phyloP scores from a whole-genome alignment of 2,888 invertebrate species.

The Syrista parreyssii region DNA sequence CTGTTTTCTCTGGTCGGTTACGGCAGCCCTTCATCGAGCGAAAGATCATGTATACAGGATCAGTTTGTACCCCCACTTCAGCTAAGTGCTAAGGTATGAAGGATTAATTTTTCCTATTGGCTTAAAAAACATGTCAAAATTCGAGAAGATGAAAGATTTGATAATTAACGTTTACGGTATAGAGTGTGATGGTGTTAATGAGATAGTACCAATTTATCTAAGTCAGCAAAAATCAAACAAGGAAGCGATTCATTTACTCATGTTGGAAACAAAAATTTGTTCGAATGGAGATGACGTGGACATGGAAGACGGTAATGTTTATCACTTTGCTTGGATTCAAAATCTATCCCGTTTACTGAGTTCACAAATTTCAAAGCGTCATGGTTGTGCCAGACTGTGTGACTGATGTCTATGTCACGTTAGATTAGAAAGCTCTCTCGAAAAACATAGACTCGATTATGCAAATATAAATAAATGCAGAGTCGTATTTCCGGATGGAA shows the following conservation, averaged over 20 bases:
- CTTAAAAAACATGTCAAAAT: slow-evolving; percentile 27
- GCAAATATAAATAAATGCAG: slow-evolving; percentile 10
- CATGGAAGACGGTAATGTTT: not conserved
- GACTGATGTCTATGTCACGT: slow-evolving; percentile 11
- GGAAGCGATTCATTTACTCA: too few species aligned
- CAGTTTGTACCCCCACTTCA: slow-evolving; percentile 28
- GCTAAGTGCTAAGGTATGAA: slow-evolving; percentile 24
- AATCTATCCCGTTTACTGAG: slow-evolving; percentile 16
- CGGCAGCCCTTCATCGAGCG: slow-evolving; percentile 30
- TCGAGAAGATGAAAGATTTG: slow-evolving; percentile 29
- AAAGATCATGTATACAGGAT: slow-evolving; percentile 8
- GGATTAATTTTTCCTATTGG: slow-evolving; percentile 30
- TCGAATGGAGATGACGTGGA: not conserved
- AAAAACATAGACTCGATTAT: slow-evolving; percentile 18
- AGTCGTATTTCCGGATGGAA: slow-evolving; percentile 7
- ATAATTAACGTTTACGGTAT: not conserved
- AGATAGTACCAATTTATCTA: slow-evolving; percentile 11
- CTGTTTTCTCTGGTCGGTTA: slow-evolving; percentile 34
- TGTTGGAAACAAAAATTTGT: slow-evolving; percentile 5
- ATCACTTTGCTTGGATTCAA: slow-evolving; percentile 15
- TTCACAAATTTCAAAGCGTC: slow-evolving; percentile 9
- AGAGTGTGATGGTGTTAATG: not conserved
- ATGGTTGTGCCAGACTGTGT: slow-evolving; percentile 12
- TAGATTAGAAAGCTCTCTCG: slow-evolving; percentile 2
- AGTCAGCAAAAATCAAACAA: slow-evolving; percentile 2